These are phyloP conservation scores for Fabriciana adippe DNA, from an alignment of 2,888 invertebrate species.

Conservation along the genomic window DNA sequence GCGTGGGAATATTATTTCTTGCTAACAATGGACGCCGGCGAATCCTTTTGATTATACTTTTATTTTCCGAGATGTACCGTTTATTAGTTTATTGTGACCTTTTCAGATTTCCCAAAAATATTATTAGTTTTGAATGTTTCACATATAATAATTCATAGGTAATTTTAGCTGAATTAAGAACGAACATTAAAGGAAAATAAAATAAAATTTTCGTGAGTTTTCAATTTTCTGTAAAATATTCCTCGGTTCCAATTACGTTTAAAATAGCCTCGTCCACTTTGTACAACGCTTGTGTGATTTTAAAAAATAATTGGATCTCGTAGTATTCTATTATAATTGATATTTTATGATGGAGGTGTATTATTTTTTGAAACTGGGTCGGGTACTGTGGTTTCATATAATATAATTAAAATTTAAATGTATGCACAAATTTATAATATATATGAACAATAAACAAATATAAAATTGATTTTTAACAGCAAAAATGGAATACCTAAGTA, in stretches of 20 bases:
- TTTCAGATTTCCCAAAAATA: conserved; percentile 28
- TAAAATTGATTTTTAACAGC: too few relatives aligned
- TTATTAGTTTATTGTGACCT: conserved; percentile 32
- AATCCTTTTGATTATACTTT: conserved; percentile 39
- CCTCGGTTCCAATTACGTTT: conserved; percentile 9
- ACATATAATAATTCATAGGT: background rate
- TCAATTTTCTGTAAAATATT: background rate
- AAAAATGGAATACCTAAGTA: background rate
- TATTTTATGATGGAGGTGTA: conserved; percentile 12
- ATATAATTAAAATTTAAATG: background rate
- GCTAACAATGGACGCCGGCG: conserved; percentile 40
- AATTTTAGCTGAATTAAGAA: too few relatives aligned
- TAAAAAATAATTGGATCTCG: conserved; percentile 9
- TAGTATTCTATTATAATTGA: conserved; percentile 15
- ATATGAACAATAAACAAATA: too few relatives aligned
- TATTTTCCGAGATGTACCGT: conserved; percentile 32
- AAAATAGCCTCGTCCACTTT: conserved; percentile 13
- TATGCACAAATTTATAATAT: too few relatives aligned
- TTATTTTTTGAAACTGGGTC: conserved; percentile 6
- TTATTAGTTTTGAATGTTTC: conserved; percentile 16
- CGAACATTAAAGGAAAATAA: too few relatives aligned
- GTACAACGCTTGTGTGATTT: conserved; percentile 6
- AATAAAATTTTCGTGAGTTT: background rate
- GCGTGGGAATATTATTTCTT: conserved; percentile 60
- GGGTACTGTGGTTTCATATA: background rate